Percentiles rank a stretch among this genome's conserved stretches.
phyloP scores from a whole-genome alignment of 2,797 vertebrate genomes.

The Molothrus aeneus region DNA sequence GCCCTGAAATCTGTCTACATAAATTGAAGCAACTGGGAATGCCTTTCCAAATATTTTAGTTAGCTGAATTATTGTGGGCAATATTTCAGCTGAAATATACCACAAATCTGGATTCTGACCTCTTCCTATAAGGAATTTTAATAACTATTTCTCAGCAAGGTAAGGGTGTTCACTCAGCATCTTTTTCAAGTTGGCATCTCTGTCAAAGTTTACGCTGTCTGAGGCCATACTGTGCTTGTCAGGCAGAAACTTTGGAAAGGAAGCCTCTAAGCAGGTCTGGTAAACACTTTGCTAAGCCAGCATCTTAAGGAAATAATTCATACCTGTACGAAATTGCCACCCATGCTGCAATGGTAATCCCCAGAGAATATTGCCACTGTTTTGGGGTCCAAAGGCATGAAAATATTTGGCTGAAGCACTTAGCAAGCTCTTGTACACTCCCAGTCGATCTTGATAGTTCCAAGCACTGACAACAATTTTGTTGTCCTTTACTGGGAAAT shows the following conservation, averaged over 20 bases:
- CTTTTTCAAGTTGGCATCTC: not conserved
- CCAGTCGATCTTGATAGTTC: slow-evolving; percentile 81
- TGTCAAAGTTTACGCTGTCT: not conserved
- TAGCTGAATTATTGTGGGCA: not conserved
- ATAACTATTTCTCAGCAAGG: not conserved
- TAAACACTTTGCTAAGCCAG: not conserved
- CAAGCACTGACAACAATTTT: slow-evolving; percentile 78
- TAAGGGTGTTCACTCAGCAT: not conserved
- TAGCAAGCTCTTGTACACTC: slow-evolving; percentile 81
- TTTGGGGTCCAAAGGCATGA: slow-evolving; percentile 70
- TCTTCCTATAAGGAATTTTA: not conserved
- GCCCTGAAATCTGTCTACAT: not conserved
- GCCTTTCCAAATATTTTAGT: not conserved
- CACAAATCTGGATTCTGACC: not conserved
- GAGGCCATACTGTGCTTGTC: not conserved
- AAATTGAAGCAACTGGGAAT: not conserved
- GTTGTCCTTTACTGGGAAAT: slow-evolving; percentile 62
- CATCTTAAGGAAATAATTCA: not conserved
- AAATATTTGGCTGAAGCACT: slow-evolving; percentile 78
- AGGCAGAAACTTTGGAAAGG: not conserved
- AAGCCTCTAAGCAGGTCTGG: not conserved
- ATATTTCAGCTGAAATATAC: not conserved
- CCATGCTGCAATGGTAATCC: slow-evolving; percentile 84
- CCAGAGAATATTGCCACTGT: slow-evolving; percentile 83
- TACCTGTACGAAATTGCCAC: slow-evolving; percentile 88